Conservation (phyloP, 2,797 vertebrate genomes). For the Discoglossus pictus region DNA sequence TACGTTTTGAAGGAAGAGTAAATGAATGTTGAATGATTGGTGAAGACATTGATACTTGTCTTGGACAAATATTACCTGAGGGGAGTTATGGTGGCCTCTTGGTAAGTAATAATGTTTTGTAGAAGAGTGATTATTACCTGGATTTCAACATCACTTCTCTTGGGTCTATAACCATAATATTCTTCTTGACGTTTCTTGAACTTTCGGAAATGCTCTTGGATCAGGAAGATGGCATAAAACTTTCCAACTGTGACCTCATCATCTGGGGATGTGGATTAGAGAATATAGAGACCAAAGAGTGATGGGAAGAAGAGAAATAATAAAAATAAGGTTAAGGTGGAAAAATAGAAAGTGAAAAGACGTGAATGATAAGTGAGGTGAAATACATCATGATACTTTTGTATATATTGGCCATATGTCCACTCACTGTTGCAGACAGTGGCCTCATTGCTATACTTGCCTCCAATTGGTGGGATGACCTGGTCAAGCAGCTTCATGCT, state of each 20-base stretch:
- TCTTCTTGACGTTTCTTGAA: slow-evolving; percentile 97
- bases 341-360: too few relatives aligned
- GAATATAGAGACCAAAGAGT: background rate
- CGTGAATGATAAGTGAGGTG: too few relatives aligned
- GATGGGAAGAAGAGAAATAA: background rate
- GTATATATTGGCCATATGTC: too few relatives aligned
- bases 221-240: slow-evolving; percentile 97
- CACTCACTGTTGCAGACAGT: too few relatives aligned
- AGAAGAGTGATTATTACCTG: slow-evolving; percentile 70
- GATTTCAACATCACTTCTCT: slow-evolving; percentile 86
- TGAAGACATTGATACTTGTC: too few relatives aligned
- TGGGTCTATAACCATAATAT: slow-evolving; percentile 92
- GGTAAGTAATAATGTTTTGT: background rate
- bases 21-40: too few relatives aligned
- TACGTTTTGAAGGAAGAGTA: too few relatives aligned
- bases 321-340: background rate
- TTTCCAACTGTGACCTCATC: slow-evolving; percentile 98
- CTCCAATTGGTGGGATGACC: slow-evolving; percentile 97
- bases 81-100: background rate
- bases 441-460: slow-evolving; percentile 57
- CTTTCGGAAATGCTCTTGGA: slow-evolving; percentile 97
- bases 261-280: slow-evolving; percentile 76
- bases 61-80: too few relatives aligned
- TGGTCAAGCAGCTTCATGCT: slow-evolving; percentile 99
- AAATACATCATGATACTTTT: too few relatives aligned